Base-by-base conservation (phyloP, 1,140 invertebrate species). In the Sinonovacula constricta region DNA sequence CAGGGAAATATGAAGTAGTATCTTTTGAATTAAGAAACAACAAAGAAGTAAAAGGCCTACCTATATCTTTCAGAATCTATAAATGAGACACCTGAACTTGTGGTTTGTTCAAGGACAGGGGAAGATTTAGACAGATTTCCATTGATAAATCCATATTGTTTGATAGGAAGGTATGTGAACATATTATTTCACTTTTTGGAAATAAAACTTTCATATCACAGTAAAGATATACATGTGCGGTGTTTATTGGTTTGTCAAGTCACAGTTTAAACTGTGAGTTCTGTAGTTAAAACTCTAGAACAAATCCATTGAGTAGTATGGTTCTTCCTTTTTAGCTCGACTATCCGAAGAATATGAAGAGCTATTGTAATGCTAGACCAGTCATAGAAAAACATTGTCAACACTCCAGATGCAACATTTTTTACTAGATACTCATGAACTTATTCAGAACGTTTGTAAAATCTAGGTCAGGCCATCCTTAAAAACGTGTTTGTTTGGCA, bases 91-190 rank as follows among this genome's bases (percentile, higher is more conserved):
- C 60, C 60, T 34, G 60, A 63, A 63, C 60, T 63, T 63, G 60
- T 63, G 60, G 60, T 63, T 63, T 34, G 30, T 63, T 31, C 60
- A 63, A 63, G 60, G 34, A 33, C 60, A 18, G 60, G 60, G 34
- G 60, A 63, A 63, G 60, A 63, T 63, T 18, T 31, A 15, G 60
- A 33, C 60, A 33, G 60, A 63, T 63, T 63, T 63, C 60, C 60
- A 63, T 63, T 63, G 60, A 33, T 63, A 31, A 63, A 63, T 63
- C 60, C 15, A 63, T 63, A 63, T 36, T 63, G 60, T 63, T 63
- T 63, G 60, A 63, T 63, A 63, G 60, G 60, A 63, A 63, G 34
- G 60, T 63, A 63, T 63, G 60, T 63, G 28, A 18, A 63, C 60
- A 63, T 63, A 31, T 63, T 3, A 63, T 63, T 63, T 62, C 10